phyloP scores from a whole-genome alignment of 2,888 invertebrate species.

The Caenorhabditis wallacei region DNA sequence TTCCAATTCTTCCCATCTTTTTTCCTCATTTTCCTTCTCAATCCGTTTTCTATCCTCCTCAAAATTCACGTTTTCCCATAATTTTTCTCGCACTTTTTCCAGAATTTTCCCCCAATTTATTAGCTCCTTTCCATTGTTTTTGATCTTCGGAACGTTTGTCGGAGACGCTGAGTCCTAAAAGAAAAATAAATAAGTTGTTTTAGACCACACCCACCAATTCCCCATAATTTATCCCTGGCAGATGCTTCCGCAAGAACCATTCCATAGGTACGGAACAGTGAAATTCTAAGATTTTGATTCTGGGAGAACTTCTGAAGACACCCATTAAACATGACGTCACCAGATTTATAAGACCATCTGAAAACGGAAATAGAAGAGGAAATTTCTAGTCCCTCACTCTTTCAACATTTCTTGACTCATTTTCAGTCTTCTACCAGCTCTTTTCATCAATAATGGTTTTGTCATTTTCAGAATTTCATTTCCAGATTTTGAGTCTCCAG shows the following conservation, averaged over 20 bases:
- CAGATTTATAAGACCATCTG: slow-evolving; percentile 25
- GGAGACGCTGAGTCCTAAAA: slow-evolving; percentile 20
- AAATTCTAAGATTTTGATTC: slow-evolving; percentile 9
- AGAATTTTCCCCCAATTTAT: slow-evolving; percentile 29
- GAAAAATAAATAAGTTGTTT: neutral
- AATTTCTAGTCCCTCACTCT: neutral
- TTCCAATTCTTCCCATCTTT: slow-evolving; percentile 1
- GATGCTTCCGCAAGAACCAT: slow-evolving; percentile 36
- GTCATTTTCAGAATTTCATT: slow-evolving; percentile 14
- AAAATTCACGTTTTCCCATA: slow-evolving; percentile 31
- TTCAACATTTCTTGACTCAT: slow-evolving; percentile 26
- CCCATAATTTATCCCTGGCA: slow-evolving; percentile 33
- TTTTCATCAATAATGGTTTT: slow-evolving; percentile 41
- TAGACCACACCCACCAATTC: slow-evolving; percentile 22
- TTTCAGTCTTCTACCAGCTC: slow-evolving; percentile 33
- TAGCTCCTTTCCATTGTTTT: slow-evolving; percentile 29
- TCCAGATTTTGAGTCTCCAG: neutral
- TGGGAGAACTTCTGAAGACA: slow-evolving; percentile 23
- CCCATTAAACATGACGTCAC: slow-evolving; percentile 21
- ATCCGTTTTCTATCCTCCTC: neutral
- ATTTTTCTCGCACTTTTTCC: slow-evolving; percentile 28
- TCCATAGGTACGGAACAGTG: slow-evolving; percentile 9
- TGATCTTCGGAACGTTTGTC: slow-evolving; percentile 24
- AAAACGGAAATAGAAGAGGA: too few relatives aligned
- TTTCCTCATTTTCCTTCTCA: neutral